phyloP scores from a whole-genome alignment of 2,113 vertebrate genomes.

The Alethe diademata region DNA sequence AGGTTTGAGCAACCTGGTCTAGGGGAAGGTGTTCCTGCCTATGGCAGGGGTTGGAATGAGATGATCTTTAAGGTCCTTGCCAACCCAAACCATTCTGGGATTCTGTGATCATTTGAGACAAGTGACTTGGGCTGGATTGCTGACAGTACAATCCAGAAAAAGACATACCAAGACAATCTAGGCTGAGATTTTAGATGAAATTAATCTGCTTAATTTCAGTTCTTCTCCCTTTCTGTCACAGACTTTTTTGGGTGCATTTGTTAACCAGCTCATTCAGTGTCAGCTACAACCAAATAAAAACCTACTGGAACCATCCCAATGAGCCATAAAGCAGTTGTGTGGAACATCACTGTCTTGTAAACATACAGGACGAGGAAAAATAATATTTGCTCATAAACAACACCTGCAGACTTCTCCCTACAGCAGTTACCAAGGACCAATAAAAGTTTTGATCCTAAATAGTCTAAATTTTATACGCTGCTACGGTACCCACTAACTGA shows the following conservation, averaged over 20 bases:
- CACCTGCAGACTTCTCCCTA: neutral
- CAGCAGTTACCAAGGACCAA: neutral
- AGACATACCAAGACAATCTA: neutral
- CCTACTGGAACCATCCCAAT: neutral
- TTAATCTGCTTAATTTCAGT: neutral
- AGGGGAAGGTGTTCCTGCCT: neutral
- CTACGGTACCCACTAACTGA: neutral
- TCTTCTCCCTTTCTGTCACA: neutral
- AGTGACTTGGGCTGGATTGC: neutral
- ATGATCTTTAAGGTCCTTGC: neutral
- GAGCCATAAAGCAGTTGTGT: neutral
- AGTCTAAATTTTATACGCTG: neutral
- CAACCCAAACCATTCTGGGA: neutral
- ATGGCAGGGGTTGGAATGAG: neutral
- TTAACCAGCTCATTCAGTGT: neutral
- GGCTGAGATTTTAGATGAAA: neutral
- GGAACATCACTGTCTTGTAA: conserved; percentile 36
- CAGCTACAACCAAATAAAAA: neutral
- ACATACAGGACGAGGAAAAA: neutral
- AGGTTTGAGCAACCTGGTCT: neutral
- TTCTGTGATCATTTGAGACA: accelerated
- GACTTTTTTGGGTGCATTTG: neutral
- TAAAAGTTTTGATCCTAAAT: neutral
- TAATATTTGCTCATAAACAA: conserved; percentile 35
- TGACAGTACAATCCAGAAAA: neutral